Percentiles rank a stretch among this genome's conserved stretches.
Evolutionary conservation across 2,113 vertebrate species (phyloP).

Genomic region (Gobiocypris rarus): DNA sequence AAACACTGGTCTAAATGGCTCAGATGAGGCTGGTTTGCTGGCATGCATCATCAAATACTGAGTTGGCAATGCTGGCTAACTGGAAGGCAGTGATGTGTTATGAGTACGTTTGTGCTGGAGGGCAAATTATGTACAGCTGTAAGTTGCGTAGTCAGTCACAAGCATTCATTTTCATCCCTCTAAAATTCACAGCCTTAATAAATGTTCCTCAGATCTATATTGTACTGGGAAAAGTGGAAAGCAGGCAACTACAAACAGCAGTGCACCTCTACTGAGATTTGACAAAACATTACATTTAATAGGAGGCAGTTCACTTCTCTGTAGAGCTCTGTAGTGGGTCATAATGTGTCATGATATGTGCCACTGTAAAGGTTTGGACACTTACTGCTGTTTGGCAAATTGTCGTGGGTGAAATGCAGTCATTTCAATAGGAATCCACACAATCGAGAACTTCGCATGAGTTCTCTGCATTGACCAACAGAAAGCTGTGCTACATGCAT

Average conservation of each 20-base stretch:
- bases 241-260: slow-evolving; percentile 16
- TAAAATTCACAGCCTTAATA: slow-evolving; percentile 9
- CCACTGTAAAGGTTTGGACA: not conserved
- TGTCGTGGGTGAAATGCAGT: not conserved
- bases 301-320: not conserved
- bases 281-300: slow-evolving; percentile 1
- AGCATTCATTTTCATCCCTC: not conserved
- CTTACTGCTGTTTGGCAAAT: not conserved
- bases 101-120: not conserved
- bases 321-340: not conserved
- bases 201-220: not conserved
- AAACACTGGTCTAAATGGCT: slow-evolving; percentile 15
- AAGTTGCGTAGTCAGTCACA: not conserved
- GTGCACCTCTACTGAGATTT: not conserved
- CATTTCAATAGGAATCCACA: not conserved
- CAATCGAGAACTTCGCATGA: not conserved
- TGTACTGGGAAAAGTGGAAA: not conserved
- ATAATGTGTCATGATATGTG: slow-evolving; percentile 10
- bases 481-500: not conserved
- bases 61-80: slow-evolving; percentile 6
- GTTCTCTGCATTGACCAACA: not conserved
- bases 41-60: slow-evolving; percentile 44
- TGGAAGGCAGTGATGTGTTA: slow-evolving; percentile 5
- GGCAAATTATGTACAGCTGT: not conserved
- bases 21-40: slow-evolving; percentile 29